Evolutionary conservation across 2,797 vertebrate species (phyloP).

Genomic region (Mareca penelope): DNA sequence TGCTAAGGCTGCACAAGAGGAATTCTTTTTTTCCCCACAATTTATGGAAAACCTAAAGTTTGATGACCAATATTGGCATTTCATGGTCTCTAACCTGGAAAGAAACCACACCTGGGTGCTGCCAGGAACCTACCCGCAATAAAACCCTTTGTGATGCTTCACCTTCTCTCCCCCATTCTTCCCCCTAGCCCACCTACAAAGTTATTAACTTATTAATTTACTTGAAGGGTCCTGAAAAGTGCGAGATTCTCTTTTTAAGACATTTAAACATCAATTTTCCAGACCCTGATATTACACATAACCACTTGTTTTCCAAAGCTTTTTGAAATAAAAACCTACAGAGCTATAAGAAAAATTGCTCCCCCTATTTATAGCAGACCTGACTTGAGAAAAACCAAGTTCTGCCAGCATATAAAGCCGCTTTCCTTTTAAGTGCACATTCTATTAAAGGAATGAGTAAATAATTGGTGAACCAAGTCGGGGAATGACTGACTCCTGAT

Average conservation of each 20-base stretch:
- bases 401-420: background rate
- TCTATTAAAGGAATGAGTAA: background rate
- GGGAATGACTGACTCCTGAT: background rate
- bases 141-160: rapidly evolving
- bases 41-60: rapidly evolving
- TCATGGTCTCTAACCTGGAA: background rate
- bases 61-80: rapidly evolving
- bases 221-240: background rate
- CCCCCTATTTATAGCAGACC: too few relatives aligned
- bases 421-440: too few relatives aligned
- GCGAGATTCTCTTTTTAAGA: background rate
- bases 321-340: background rate
- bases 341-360: background rate
- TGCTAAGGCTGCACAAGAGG: too few relatives aligned
- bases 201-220: background rate
- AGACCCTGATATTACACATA: background rate
- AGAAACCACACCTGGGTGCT: background rate
- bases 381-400: background rate
- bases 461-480: background rate
- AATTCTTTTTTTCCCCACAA: rapidly evolving
- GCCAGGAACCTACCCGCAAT: background rate
- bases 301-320: background rate
- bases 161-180: background rate
- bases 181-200: background rate
- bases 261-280: background rate